A percentile compares a stretch with the other conserved stretches of the same genome.
Evolutionary conservation across 2,888 invertebrate species (phyloP).

Genomic region (Podotricha telesiphe): DNA sequence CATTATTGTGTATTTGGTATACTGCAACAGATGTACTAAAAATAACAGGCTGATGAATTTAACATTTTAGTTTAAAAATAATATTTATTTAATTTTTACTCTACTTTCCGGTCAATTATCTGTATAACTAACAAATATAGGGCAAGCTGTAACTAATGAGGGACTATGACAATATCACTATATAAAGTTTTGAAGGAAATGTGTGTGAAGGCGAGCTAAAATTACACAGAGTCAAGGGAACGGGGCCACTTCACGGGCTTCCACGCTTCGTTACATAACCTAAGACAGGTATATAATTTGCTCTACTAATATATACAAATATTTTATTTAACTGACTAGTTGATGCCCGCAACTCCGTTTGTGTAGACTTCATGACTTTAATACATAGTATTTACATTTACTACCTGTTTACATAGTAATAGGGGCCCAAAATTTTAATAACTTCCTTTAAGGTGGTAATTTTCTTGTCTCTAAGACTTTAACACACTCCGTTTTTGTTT

Average conservation of each 20-base stretch:
- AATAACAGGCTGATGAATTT: too few relatives aligned
- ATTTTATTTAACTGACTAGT: too few relatives aligned
- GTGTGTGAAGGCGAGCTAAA: constrained; percentile 57
- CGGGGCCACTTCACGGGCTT: constrained; percentile 48
- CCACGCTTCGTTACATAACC: constrained; percentile 30
- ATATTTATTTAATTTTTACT: too few relatives aligned
- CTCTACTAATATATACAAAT: neutral
- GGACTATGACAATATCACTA: constrained; percentile 16
- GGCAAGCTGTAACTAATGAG: neutral
- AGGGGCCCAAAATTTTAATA: too few relatives aligned
- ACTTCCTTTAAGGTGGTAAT: too few relatives aligned
- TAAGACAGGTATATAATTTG: neutral
- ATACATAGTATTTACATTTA: too few relatives aligned
- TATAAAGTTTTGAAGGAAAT: constrained; percentile 43
- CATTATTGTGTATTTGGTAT: constrained; percentile 45
- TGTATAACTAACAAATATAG: neutral
- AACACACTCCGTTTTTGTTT: too few relatives aligned
- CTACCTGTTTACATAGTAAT: too few relatives aligned
- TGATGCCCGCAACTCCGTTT: too few relatives aligned
- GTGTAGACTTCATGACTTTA: too few relatives aligned
- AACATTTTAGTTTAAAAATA: too few relatives aligned
- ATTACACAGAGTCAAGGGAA: constrained; percentile 60
- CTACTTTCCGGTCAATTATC: neutral
- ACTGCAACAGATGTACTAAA: neutral
- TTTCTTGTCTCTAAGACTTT: too few relatives aligned